Percentiles rank a stretch among this genome's conserved stretches.
Conservation (phyloP, 2,888 invertebrate species). For the Automeris io region DNA sequence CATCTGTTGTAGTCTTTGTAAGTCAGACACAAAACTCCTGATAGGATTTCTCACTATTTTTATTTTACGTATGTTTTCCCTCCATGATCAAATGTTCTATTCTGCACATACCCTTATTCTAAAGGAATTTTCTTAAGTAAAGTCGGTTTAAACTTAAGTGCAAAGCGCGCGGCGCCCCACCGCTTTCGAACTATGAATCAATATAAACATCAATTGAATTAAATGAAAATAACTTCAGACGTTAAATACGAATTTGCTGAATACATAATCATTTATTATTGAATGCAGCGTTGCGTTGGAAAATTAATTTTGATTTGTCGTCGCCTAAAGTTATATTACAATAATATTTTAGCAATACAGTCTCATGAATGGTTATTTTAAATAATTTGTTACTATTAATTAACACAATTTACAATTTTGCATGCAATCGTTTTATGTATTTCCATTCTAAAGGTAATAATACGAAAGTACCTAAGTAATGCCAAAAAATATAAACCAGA, state of each 20-base stretch:
- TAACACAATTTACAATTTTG: too few relatives aligned
- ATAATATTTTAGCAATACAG: conserved; percentile 9
- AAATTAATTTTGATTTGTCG: conserved; percentile 27
- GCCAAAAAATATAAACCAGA: too few relatives aligned
- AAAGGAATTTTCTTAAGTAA: background rate
- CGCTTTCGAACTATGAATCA: conserved; percentile 51
- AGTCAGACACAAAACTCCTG: too few relatives aligned
- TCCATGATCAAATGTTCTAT: too few relatives aligned
- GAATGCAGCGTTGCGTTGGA: conserved; percentile 20
- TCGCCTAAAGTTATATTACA: conserved; percentile 18
- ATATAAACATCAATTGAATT: conserved; percentile 52
- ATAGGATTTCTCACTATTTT: too few relatives aligned
- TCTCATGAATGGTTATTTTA: background rate
- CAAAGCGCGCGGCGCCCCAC: conserved; percentile 42
- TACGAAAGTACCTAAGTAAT: too few relatives aligned
- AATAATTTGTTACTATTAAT: too few relatives aligned
- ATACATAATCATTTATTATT: conserved; percentile 28
- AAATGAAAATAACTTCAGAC: conserved; percentile 50
- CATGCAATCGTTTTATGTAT: too few relatives aligned
- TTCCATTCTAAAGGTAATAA: too few relatives aligned
- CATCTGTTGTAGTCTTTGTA: too few relatives aligned
- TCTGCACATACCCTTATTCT: too few relatives aligned
- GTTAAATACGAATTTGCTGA: conserved; percentile 27
- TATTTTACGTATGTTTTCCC: too few relatives aligned
- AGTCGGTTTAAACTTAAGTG: conserved; percentile 21